Conservation (phyloP, 2,888 invertebrate species). For the Nymphalis urticae region DNA sequence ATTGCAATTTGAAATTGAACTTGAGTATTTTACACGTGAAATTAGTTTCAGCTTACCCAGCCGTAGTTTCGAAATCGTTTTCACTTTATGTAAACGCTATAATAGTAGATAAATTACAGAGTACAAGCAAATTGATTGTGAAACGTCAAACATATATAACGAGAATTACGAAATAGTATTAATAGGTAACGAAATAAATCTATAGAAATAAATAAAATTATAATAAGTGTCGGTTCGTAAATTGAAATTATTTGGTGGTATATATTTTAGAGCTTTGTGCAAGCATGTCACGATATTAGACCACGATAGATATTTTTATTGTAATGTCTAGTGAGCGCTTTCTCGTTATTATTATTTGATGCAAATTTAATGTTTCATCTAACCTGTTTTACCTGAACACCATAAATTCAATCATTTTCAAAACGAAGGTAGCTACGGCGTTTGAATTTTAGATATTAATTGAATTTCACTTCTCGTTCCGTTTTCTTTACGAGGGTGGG, state of each 20-base stretch:
- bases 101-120: not conserved
- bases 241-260: too few species aligned
- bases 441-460: conserved; percentile 21
- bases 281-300: too few species aligned
- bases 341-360: too few species aligned
- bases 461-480: conserved; percentile 15
- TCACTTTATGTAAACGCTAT: conserved; percentile 8
- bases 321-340: too few species aligned
- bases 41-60: conserved; percentile 25
- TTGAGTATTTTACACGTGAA: conserved; percentile 22
- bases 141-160: not conserved
- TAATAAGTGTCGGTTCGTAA: too few species aligned
- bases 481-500: conserved; percentile 3
- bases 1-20: conserved; percentile 22
- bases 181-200: too few species aligned
- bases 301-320: too few species aligned
- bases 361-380: not conserved
- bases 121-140: too few species aligned
- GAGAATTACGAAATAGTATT: too few species aligned
- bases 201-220: too few species aligned
- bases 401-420: not conserved
- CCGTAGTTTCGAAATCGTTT: conserved; percentile 7
- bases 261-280: too few species aligned
- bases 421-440: conserved; percentile 4
- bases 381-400: not conserved